These are phyloP conservation scores for Isurus oxyrinchus DNA, from an alignment of 2,113 vertebrate genomes.

Conservation along the genomic window DNA sequence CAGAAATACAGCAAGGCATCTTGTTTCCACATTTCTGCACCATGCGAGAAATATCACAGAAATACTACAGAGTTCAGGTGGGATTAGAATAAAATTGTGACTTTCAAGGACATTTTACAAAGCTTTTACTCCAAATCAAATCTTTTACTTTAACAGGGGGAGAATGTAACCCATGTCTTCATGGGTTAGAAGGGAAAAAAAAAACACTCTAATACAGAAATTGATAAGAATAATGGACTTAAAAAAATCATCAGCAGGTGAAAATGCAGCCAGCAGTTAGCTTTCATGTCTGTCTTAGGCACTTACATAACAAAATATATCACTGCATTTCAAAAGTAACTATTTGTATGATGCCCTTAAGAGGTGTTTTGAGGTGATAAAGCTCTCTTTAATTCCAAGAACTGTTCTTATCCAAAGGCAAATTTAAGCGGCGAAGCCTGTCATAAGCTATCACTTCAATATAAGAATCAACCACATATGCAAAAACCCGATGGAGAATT, in stretches of 20 bases:
- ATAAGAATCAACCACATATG: background rate
- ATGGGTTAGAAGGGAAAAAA: background rate
- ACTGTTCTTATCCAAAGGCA: background rate
- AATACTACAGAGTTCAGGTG: background rate
- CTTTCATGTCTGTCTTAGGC: background rate
- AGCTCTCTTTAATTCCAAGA: background rate
- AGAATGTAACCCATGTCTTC: background rate
- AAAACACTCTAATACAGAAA: background rate
- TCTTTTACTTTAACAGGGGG: slow-evolving; percentile 2
- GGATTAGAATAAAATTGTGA: background rate
- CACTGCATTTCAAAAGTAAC: background rate
- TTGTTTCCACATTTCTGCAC: background rate
- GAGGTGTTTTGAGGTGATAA: background rate
- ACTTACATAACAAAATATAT: background rate
- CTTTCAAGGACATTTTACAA: background rate
- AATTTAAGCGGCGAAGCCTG: background rate
- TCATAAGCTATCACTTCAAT: background rate
- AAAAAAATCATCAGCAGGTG: background rate
- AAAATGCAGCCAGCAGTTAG: background rate
- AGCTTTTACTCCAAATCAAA: background rate
- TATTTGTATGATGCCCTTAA: background rate
- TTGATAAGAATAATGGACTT: background rate
- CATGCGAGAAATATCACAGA: background rate
- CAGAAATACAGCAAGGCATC: background rate
- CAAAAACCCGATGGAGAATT: background rate